These are phyloP conservation scores for Eilema sororculum DNA, from an alignment of 2,888 invertebrate genomes.

Conservation along the genomic window DNA sequence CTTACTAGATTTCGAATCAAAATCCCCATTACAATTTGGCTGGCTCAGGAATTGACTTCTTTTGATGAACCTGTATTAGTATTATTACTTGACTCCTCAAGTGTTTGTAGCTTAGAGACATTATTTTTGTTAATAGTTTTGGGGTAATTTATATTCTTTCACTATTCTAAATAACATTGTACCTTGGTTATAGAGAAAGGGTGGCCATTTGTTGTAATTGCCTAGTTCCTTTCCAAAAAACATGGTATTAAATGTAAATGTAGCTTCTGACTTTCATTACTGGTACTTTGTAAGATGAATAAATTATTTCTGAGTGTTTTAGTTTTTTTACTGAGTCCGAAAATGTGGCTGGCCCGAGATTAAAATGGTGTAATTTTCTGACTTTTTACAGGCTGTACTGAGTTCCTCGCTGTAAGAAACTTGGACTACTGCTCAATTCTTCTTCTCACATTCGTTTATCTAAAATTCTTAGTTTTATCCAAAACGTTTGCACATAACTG, in stretches of 20 bases:
- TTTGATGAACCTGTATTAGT: background rate
- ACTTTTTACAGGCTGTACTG: background rate
- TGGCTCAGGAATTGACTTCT: background rate
- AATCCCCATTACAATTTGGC: too few species aligned
- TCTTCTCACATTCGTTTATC: too few species aligned
- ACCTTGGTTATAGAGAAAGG: background rate
- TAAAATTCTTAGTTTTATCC: too few species aligned
- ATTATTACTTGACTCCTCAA: background rate
- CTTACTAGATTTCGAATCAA: too few species aligned
- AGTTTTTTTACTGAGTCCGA: background rate
- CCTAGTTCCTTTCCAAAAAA: background rate
- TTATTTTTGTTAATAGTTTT: background rate
- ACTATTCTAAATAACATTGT: background rate
- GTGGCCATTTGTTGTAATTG: slow-evolving; percentile 2
- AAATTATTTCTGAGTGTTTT: too few species aligned
- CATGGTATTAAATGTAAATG: slow-evolving; percentile 1
- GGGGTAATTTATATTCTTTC: background rate
- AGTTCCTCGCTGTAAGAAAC: background rate
- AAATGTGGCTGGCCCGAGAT: background rate
- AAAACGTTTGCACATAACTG: too few species aligned
- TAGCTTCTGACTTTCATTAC: slow-evolving; percentile 1
- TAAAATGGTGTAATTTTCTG: background rate
- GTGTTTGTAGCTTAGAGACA: background rate
- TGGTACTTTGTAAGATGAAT: background rate
- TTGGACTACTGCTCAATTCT: background rate